Percentiles rank a stretch among this genome's conserved stretches.
Conservation (phyloP, 2,797 vertebrate species). For the Erpetoichthys calabaricus region DNA sequence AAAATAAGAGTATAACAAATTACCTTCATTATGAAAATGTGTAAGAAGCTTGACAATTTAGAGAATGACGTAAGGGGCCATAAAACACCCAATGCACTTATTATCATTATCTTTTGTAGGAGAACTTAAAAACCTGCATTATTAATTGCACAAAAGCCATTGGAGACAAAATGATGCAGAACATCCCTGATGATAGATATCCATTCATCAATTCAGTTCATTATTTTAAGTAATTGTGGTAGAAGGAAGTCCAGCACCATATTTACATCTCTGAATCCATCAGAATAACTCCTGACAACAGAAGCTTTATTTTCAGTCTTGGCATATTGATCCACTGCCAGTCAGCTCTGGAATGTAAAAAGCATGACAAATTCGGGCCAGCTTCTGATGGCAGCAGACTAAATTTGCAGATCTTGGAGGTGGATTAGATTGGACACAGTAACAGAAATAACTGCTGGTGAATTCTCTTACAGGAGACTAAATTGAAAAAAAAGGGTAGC, state of each 20-base stretch:
- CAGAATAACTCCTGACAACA: neutral
- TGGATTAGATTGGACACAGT: slow-evolving; percentile 3
- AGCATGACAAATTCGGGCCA: slow-evolving; percentile 1
- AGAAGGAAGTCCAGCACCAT: neutral
- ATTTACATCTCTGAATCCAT: neutral
- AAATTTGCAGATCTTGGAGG: slow-evolving; percentile 2
- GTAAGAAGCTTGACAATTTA: too few relatives aligned
- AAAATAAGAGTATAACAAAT: too few relatives aligned
- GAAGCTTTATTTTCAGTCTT: neutral
- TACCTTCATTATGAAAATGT: too few relatives aligned
- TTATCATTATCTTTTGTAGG: too few relatives aligned
- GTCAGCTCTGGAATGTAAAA: neutral
- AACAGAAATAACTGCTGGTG: neutral
- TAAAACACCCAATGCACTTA: too few relatives aligned
- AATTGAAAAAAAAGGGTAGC: neutral
- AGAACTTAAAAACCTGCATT: too few relatives aligned
- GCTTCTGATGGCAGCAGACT: neutral
- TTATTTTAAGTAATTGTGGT: slow-evolving; percentile 9
- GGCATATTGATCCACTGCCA: slow-evolving; percentile 8
- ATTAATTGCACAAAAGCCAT: too few relatives aligned
- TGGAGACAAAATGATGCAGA: neutral
- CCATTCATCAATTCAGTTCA: neutral
- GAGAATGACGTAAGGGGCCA: too few relatives aligned
- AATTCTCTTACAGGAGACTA: neutral
- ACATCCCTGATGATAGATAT: neutral